Evolutionary conservation across 1,140 invertebrate species (phyloP).

Genomic region (Melanaphis sacchari): DNA sequence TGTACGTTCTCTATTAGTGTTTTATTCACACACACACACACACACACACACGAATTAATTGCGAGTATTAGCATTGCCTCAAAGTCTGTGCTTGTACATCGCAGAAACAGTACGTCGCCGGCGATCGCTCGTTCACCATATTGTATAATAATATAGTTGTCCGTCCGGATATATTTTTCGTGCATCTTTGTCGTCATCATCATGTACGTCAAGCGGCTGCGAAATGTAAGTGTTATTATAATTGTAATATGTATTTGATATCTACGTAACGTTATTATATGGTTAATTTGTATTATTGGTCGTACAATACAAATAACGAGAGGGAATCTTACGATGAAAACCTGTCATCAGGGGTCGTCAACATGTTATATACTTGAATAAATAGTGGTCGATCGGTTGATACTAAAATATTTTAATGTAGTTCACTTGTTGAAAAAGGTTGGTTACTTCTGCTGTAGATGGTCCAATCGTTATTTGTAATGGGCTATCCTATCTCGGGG

Average conservation of each 20-base stretch:
- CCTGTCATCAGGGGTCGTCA: too few species aligned
- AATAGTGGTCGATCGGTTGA: too few species aligned
- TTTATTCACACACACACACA: background rate
- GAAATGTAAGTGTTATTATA: conserved; percentile 24
- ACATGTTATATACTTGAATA: too few species aligned
- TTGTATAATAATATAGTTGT: background rate
- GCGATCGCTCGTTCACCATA: conserved; percentile 1
- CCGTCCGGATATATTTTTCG: background rate
- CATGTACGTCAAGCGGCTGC: conserved; percentile 36
- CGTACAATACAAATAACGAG: background rate
- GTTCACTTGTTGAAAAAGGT: too few species aligned
- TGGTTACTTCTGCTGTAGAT: too few species aligned
- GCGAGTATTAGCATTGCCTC: background rate
- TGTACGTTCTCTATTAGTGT: background rate
- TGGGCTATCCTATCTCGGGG: background rate
- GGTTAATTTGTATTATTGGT: background rate
- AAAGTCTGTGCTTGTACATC: conserved; percentile 8
- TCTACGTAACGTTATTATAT: too few species aligned
- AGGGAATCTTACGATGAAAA: background rate
- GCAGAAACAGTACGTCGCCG: conserved; percentile 25
- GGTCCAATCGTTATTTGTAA: background rate
- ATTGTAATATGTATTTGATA: background rate
- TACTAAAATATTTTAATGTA: too few species aligned
- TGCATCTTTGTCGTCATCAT: background rate
- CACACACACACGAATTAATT: background rate